Evolutionary conservation across 2,888 invertebrate genomes (phyloP), one percentile per base, ranked within the genome.

Genomic region (Steinernema carpocapsae): DNA sequence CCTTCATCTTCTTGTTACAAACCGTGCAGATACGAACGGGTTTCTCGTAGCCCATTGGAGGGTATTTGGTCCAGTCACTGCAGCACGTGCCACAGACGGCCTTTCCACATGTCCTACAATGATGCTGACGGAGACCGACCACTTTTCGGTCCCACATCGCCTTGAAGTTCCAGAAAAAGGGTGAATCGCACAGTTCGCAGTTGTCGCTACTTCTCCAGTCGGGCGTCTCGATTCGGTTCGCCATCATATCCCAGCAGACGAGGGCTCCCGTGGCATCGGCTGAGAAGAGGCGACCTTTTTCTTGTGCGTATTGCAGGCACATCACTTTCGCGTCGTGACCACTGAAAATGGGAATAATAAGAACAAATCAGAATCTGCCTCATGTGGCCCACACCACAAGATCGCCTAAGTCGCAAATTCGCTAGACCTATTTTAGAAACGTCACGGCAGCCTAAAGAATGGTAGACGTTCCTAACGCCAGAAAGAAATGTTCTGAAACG

Each of bases 161-260:
- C 79, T 94, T 92, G 72, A 99, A 91, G 89, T 99, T 99, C 99
- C 99, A 99, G 89, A 97, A 97, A 90, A 99, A 99, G 26, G 99
- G 99, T 76, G 93, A 91, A 72, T 93, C 92, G 88, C 99, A 99
- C 76, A 94, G 91, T 90, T 97, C 93, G 88, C 99, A 99, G 52
- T 92, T 91, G 89, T 97, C 97, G 52, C 94, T 92, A 88, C 97
- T 96, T 79, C 92, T 92, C 99, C 99, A 99, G 77, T 92, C 92
- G 17, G 97, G 96, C 0, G 96, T 96, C 91, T 91, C 84, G 14
- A 97, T 91, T 86, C 86, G 79, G 64, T 73, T 92, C 73, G 93
- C 92, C 73, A 92, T 92, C 94, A 97, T 95, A 89, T 95, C 94
- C 96, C 96, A 96, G 84, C 94, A 93, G 22, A 95, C 94, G 19